Percentiles rank a stretch among this genome's conserved stretches.
These are phyloP conservation scores for Pimephales promelas DNA, from an alignment of 2,113 vertebrate species.

Conservation along the genomic window DNA sequence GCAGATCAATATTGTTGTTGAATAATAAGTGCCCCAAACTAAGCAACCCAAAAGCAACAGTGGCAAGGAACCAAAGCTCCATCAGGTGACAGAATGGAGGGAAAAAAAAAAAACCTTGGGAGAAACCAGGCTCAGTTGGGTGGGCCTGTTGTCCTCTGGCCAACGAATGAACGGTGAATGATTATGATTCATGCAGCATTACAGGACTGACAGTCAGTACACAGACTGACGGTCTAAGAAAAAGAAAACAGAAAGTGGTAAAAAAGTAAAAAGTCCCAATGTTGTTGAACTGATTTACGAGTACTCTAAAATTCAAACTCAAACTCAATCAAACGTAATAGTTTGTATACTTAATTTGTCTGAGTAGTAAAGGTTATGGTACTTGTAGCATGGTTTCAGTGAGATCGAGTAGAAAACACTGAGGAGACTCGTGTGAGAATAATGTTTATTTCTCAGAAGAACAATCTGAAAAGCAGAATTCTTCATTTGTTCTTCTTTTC, in stretches of 20 bases:
- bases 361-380: not conserved
- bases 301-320: not conserved
- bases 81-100: too few relatives aligned
- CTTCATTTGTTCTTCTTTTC: not conserved
- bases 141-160: too few relatives aligned
- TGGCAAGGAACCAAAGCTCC: too few relatives aligned
- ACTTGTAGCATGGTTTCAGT: not conserved
- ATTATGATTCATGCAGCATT: not conserved
- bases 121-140: too few relatives aligned
- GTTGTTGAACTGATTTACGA: not conserved
- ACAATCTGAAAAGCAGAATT: not conserved
- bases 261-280: not conserved
- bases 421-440: not conserved
- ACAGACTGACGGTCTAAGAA: not conserved
- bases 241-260: not conserved
- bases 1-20: too few relatives aligned
- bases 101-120: too few relatives aligned
- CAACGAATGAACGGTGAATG: too few relatives aligned
- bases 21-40: too few relatives aligned
- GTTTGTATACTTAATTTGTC: not conserved
- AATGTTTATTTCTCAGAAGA: not conserved
- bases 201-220: too few relatives aligned
- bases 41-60: too few relatives aligned
- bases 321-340: not conserved
- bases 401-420: conserved; percentile 20